Evolutionary conservation across 2,797 vertebrate genomes (phyloP), one percentile per base, ranked within the genome.

Genomic region (Sciurus carolinensis): DNA sequence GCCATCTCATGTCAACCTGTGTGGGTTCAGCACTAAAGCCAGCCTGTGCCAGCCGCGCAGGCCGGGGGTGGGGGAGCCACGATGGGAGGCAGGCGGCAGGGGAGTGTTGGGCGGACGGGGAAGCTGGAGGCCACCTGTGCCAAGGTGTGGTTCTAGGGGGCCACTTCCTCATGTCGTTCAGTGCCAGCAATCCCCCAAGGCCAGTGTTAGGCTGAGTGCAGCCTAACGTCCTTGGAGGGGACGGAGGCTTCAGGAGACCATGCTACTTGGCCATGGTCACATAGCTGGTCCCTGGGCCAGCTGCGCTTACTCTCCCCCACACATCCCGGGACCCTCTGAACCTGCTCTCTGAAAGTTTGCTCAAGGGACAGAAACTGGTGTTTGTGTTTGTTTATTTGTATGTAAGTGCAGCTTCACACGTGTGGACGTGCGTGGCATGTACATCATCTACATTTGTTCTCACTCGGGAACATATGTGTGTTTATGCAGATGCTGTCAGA

Each of bases 401-500:
- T 15, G 36, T 72, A 50, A 52, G 42, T 26, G 66, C 42, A 30
- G 22, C 54, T 62, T 17, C 6, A 2, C 10, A 8, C 7, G 11
- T 64, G 66, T 4, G 13, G 66, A 8, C 20, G 6, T 7, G 39
- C n/a, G 76, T 47, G n/a, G 26, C 4, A 0, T n/a, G 22, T 6
- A 1, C 20, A 15, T 1, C 24, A 47, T 22, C 30, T 36, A 6
- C 1, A 77, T 54, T 44, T 22, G 62, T 3, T 47, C 20, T 4
- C 30, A 26, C 1, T 0, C 18, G n/a, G 13, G 64, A 33, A 5
- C 36, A 7, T 28, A 7, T 28, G 20, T 7, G 4, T 50, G 50
- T 39, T 75, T 15, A 0, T 0, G 9, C 3, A 57, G 47, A 57
- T 6, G 1, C 13, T 3, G 7, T 42, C 0, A 0, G 1, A 7